Conservation (phyloP, 2,113 vertebrate genomes). For the Patagioenas fasciata region DNA sequence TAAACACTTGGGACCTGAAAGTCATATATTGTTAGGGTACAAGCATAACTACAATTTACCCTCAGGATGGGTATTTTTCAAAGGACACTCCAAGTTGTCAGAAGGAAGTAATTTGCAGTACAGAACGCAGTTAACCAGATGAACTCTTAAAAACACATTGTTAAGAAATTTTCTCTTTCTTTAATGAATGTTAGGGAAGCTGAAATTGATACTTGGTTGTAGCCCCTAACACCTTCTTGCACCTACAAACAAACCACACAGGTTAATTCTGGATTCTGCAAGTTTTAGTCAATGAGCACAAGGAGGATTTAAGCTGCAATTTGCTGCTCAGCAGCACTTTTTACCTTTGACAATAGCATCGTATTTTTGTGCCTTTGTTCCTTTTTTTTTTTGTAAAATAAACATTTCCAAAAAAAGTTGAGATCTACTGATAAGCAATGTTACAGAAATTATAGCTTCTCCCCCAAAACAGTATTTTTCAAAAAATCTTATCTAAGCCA, state of each 20-base stretch:
- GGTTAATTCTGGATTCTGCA: slow-evolving; percentile 2
- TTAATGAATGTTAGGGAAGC: not conserved
- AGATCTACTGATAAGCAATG: not conserved
- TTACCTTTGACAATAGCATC: not conserved
- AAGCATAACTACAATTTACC: not conserved
- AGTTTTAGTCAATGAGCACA: not conserved
- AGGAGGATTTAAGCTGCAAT: not conserved
- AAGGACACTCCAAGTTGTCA: not conserved
- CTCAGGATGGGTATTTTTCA: not conserved
- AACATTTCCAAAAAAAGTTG: not conserved
- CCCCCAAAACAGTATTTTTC: not conserved
- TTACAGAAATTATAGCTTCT: not conserved
- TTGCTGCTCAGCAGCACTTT: not conserved
- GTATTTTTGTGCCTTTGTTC: not conserved
- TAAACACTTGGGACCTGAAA: not conserved
- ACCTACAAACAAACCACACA: not conserved
- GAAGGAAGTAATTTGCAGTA: not conserved
- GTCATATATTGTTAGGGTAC: fast-evolving
- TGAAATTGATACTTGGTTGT: not conserved
- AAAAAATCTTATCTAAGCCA: not conserved
- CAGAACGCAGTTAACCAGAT: not conserved
- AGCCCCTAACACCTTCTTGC: not conserved
- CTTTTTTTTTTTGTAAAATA: not conserved
- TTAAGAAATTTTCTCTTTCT: not conserved
- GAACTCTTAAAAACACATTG: not conserved